Evolutionary conservation across 2,113 vertebrate genomes (phyloP).

Genomic region (Psittacara wagleri): DNA sequence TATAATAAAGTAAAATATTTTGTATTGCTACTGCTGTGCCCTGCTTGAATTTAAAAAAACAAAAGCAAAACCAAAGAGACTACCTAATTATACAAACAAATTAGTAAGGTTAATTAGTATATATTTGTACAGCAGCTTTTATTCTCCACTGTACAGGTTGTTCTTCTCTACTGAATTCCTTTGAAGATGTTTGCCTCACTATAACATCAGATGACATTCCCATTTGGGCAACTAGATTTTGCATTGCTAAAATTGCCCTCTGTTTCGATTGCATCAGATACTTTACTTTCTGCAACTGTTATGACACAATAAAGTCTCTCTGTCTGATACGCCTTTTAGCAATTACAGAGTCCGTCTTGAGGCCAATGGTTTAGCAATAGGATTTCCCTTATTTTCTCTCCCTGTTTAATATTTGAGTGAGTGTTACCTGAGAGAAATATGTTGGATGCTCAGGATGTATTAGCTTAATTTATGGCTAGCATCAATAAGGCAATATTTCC

Average conservation of each 20-base stretch:
- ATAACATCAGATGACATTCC: not conserved
- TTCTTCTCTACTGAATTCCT: not conserved
- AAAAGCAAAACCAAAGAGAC: not conserved
- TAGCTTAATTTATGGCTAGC: constrained; percentile 34
- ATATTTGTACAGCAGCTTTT: not conserved
- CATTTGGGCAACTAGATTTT: not conserved
- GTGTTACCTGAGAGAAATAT: constrained; percentile 5
- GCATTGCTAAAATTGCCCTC: not conserved
- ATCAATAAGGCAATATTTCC: constrained; percentile 14
- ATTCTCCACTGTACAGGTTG: not conserved
- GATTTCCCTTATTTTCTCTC: not conserved
- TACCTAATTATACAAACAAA: constrained; percentile 16
- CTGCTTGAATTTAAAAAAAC: not conserved
- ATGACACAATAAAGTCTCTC: not conserved
- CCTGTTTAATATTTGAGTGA: constrained; percentile 21
- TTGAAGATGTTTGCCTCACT: not conserved
- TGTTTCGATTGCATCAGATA: not conserved
- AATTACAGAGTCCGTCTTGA: not conserved
- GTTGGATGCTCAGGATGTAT: not conserved
- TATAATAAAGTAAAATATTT: constrained; percentile 36
- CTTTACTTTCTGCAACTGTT: not conserved
- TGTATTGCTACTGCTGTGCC: not conserved
- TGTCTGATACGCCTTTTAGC: not conserved
- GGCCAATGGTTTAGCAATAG: not conserved
- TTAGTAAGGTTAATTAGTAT: not conserved